Base-by-base conservation (phyloP, 1,140 invertebrate genomes). In the Rhopalosiphum padi region DNA sequence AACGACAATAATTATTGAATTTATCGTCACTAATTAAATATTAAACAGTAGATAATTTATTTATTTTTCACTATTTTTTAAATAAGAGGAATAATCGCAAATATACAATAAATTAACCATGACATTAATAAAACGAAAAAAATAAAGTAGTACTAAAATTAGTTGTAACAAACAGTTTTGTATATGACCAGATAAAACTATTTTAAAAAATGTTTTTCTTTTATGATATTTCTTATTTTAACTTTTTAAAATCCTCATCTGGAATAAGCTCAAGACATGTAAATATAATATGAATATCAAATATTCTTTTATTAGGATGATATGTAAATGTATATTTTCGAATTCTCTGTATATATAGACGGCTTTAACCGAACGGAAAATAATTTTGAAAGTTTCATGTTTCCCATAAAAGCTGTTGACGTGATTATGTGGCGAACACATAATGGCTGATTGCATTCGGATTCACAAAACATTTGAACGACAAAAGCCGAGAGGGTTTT, bases 381-480 rank as follows among this genome's bases (percentile, higher is more conserved):
- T 53, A 53, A 89, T 89, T 89, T 89, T 46, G 22, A 89, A 53
- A 37, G n/a, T 89, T 55, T 25, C 35, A 25, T n/a, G 22, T 35
- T 87, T 87, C 18, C 30, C 46, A 43, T 55, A 89, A 89, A 89
- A 89, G 51, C 88, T 41, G 51, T 89, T 37, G 88, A 55, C 88
- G 23, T 89, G 48, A 89, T 89, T 53, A 35, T 53, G 46, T 89
- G 21, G 46, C n/a, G 11, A 89, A 89, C 35, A 37, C 35, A 89
- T 35, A 55, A 55, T 55, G 48, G 48, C 35, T 53, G 48, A 55
- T 89, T 37, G 87, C 87, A 46, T 89, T 53, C 21, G n/a, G 88
- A 89, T 55, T 89, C 51, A 55, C 51, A 25, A 25, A 89, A 89
- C 88, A 41, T 89, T 89, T 41, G 85, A 86, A 88, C 55, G 55